phyloP scores from a whole-genome alignment of 2,797 vertebrate species.

The Diceros bicornis region DNA sequence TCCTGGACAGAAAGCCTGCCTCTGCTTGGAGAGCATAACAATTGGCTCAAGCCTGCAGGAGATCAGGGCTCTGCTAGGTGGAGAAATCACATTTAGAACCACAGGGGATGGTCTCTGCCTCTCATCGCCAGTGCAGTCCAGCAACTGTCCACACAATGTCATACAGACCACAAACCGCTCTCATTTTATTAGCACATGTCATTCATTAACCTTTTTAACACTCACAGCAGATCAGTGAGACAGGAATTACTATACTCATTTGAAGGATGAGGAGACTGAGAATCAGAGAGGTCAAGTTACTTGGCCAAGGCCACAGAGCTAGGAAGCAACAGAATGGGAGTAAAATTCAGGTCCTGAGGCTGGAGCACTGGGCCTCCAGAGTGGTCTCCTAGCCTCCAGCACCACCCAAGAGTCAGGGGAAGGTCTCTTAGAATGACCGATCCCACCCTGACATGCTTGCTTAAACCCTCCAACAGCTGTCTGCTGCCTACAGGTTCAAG shows the following conservation, averaged over 20 bases:
- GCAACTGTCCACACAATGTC: neutral
- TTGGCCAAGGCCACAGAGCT: neutral
- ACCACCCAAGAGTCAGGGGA: neutral
- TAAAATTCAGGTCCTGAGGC: neutral
- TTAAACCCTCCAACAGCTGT: neutral
- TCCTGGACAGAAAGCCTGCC: neutral
- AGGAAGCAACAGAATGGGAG: neutral
- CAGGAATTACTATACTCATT: neutral
- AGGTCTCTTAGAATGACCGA: conserved; percentile 12
- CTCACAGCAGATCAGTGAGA: neutral
- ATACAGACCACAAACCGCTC: neutral
- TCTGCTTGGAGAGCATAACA: neutral
- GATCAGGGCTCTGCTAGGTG: neutral
- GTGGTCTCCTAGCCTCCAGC: neutral
- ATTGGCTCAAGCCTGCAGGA: neutral
- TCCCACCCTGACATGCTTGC: neutral
- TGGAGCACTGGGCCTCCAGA: neutral
- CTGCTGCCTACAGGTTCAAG: neutral
- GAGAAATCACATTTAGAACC: neutral
- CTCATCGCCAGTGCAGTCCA: neutral
- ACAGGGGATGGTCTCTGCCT: neutral
- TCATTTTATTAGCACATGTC: neutral
- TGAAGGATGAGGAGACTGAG: neutral
- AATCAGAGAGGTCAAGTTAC: neutral
- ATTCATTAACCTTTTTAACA: neutral